phyloP scores from a whole-genome alignment of 2,888 invertebrate genomes.

The Habrosyne pyritoides region DNA sequence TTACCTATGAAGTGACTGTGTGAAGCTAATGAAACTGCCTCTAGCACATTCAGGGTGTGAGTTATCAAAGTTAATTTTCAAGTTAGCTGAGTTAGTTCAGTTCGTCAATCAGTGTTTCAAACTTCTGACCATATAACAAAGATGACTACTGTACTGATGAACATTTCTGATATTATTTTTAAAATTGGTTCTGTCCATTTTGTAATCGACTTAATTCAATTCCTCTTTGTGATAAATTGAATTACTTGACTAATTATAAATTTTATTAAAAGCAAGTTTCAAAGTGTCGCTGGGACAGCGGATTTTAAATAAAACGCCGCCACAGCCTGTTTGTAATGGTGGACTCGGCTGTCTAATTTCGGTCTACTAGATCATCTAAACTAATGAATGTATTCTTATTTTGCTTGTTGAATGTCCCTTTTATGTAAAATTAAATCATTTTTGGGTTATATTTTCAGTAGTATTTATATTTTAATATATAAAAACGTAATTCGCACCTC shows the following conservation, averaged over 20 bases:
- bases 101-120: conserved; percentile 60
- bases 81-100: conserved; percentile 63
- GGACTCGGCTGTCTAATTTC: neutral
- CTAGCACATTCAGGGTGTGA: conserved; percentile 47
- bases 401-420: neutral
- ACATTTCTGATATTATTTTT: conserved; percentile 28
- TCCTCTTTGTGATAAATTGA: conserved; percentile 51
- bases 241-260: conserved; percentile 48
- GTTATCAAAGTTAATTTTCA: conserved; percentile 73
- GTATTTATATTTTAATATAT: too few relatives aligned
- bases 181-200: conserved; percentile 40
- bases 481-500: too few relatives aligned
- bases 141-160: conserved; percentile 32
- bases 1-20: conserved; percentile 22
- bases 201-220: conserved; percentile 43
- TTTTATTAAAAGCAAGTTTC: conserved; percentile 44
- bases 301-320: conserved; percentile 18
- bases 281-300: conserved; percentile 20
- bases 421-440: too few relatives aligned
- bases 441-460: too few relatives aligned
- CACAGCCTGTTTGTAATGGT: conserved; percentile 22
- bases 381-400: neutral
- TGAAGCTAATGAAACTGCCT: conserved; percentile 50
- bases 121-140: conserved; percentile 42
- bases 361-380: neutral